These are phyloP conservation scores for Eucriotettix oculatus DNA, from an alignment of 2,888 invertebrate genomes.

Conservation along the genomic window DNA sequence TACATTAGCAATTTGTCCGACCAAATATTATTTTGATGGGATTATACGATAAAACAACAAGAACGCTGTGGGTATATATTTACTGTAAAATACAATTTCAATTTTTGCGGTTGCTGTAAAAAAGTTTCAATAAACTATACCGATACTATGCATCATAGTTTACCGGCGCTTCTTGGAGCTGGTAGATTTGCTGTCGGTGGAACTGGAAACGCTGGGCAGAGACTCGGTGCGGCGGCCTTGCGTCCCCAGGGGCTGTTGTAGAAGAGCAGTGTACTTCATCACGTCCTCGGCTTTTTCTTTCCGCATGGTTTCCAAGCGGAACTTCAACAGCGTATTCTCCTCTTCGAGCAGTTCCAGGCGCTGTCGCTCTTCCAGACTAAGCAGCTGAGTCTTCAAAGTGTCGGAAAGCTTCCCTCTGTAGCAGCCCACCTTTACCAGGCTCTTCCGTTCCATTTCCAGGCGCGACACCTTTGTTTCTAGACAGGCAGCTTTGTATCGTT, in stretches of 20 bases:
- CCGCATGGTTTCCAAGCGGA: not conserved
- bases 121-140: too few relatives aligned
- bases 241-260: not conserved
- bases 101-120: too few relatives aligned
- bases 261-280: not conserved
- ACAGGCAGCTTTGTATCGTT: not conserved
- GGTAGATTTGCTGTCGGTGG: too few relatives aligned
- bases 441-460: not conserved
- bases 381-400: conserved; percentile 20
- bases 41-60: too few relatives aligned
- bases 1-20: too few relatives aligned
- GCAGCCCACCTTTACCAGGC: not conserved
- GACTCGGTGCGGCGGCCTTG: too few relatives aligned
- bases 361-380: conserved; percentile 13
- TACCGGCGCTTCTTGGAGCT: too few relatives aligned
- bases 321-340: not conserved
- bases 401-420: conserved; percentile 17
- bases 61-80: too few relatives aligned
- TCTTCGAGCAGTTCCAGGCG: conserved; percentile 15
- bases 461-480: not conserved
- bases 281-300: not conserved
- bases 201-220: too few relatives aligned
- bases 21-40: too few relatives aligned
- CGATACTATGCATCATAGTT: too few relatives aligned
- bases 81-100: too few relatives aligned